Evolutionary conservation across 2,797 vertebrate species (phyloP), one percentile per base, ranked within the genome.

Genomic region (Phrynocephalus guinanensis): DNA sequence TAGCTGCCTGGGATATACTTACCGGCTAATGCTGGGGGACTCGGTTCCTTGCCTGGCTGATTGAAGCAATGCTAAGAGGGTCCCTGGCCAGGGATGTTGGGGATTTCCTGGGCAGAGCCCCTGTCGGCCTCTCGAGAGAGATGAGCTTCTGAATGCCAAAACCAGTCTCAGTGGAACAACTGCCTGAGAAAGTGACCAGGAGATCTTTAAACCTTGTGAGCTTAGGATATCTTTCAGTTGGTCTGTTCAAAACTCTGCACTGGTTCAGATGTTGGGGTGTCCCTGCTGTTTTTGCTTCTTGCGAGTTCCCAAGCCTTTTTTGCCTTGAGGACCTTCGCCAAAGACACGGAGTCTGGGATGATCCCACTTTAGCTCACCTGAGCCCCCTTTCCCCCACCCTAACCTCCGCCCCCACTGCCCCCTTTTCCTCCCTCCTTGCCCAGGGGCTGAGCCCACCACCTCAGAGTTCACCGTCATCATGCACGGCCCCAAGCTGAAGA

Each of bases 391-490:
- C 77, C 20, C 91, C 83, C 81, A 0, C 0, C 90, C 85, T 79
- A 11, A 44, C 38, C 38, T 5, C 38, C 16, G 11, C 3, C 6
- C 18, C 3, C 38, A 0, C 38, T 15, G 3, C 3, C 6, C 18
- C 89, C 66, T 82, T 72, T 88, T 82, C 22, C 91, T 81, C 80
- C 0, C 0, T 90, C 86, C 78, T 85, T 87, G 87, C 2, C 6
- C 91, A 99, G 99, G 99, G 91, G 99, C 99, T 86, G 99, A 99
- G 94, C 99, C 99, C 67, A 99, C 99, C 95, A 99, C 99, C 93
- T 99, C 99, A 0, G 99, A 99, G 96, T 99, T 99, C 96, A 99
- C 99, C 0, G 99, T 99, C 79, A 98, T 99, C 90, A 99, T 98
- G 98, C 99, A 99, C 0, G 99, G 99, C 24, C 98, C 98, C 91